Evolutionary conservation across 2,797 vertebrate species (phyloP), one percentile per base, ranked within the genome.

Genomic region (Emydoidea blandingii): DNA sequence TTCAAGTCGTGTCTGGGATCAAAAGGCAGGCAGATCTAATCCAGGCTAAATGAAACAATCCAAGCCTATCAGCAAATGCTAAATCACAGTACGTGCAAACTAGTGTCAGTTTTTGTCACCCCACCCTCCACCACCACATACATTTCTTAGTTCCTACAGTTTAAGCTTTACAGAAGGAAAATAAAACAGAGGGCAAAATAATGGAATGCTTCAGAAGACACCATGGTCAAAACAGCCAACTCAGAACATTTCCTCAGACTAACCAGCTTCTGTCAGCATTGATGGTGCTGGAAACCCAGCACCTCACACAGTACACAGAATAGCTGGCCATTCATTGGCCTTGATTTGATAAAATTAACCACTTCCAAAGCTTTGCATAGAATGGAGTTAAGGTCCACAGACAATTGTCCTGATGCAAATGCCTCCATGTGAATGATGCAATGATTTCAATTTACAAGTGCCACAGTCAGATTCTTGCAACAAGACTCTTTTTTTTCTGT

Each of bases 391-490:
- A 49, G 52, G 65, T 89, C 65, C 12, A 80, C 27, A 50, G n/a
- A 56, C 12, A 62, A 57, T 23, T 0, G 0, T 85, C 74, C 65
- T 83, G 52, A 84, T 91, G 56, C 0, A 0, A 62, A 47, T 37
- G 31, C 44, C 23, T 79, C 6, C 4, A 56, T 21, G 41, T 52
- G 62, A 90, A 34, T 2, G 25, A 47, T 79, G 62, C 62, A 82
- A 80, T 0, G 0, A 0, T 0, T 80, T 62, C 87, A 47, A 14
- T 44, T 88, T 85, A 62, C 7, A 37, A 91, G 21, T n/a, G 41
- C 8, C 0, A 0, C 19, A 10, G 53, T 85, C 4, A 0, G 0
- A 81, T 50, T 76, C 27, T 57, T 65, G 79, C 0, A 0, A 79
- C 19, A 57, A 81, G 52, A 95, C 41, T 29, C 41, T 8, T 76